These are phyloP conservation scores for Sicus ferrugineus DNA, from an alignment of 2,888 invertebrate genomes.

Conservation along the genomic window DNA sequence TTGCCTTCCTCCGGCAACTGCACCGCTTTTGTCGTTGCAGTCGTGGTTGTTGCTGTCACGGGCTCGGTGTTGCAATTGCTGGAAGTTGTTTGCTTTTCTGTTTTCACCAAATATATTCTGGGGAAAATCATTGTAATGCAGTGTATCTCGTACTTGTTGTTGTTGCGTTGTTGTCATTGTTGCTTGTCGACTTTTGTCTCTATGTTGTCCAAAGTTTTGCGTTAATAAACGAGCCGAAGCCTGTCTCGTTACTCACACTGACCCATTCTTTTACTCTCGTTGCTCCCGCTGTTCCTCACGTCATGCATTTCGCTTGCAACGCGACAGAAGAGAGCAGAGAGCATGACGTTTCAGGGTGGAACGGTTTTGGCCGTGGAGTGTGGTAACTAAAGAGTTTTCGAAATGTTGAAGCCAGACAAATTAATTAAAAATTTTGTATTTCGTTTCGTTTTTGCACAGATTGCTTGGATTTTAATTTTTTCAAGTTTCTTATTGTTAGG, in stretches of 20 bases:
- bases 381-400: too few species aligned
- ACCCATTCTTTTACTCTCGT: neutral
- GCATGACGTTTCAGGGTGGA: too few species aligned
- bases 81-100: neutral
- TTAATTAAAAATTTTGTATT: constrained; percentile 9
- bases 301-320: too few species aligned
- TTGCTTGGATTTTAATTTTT: neutral
- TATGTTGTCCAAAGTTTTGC: neutral
- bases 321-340: too few species aligned
- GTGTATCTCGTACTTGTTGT: neutral
- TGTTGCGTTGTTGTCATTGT: neutral
- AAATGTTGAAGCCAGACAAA: neutral
- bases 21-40: too few species aligned
- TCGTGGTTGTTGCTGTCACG: too few species aligned
- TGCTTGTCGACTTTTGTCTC: neutral
- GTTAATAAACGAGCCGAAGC: neutral
- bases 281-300: too few species aligned
- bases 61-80: neutral
- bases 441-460: neutral
- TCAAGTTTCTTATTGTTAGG: neutral
- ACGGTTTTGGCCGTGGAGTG: too few species aligned
- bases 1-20: too few species aligned
- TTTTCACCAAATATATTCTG: too few species aligned
- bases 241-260: neutral
- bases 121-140: too few species aligned